Percentiles rank a stretch among this genome's conserved stretches.
phyloP scores from a whole-genome alignment of 2,113 vertebrate species.

The Lophochroa leadbeateri region DNA sequence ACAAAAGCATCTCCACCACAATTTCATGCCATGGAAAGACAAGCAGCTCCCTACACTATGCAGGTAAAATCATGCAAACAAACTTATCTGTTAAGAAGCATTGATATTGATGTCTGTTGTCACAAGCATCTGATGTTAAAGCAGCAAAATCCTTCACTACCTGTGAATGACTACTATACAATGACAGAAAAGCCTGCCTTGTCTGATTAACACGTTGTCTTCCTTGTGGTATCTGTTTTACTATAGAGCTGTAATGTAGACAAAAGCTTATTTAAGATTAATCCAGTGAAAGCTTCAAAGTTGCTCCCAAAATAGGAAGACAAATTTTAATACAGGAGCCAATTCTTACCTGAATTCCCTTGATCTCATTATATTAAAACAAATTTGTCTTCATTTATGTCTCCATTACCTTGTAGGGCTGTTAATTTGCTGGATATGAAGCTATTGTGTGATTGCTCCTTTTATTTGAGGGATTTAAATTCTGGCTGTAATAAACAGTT shows the following conservation, averaged over 20 bases:
- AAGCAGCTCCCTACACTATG: neutral
- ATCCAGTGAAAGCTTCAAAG: neutral
- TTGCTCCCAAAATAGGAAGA: neutral
- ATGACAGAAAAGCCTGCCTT: neutral
- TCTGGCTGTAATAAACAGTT: slow-evolving; percentile 86
- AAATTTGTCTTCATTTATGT: slow-evolving; percentile 77
- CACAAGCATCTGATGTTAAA: neutral
- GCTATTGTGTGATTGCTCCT: slow-evolving; percentile 86
- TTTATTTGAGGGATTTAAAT: slow-evolving; percentile 84
- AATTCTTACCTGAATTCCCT: slow-evolving; percentile 60
- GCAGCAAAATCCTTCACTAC: neutral
- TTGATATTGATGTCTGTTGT: neutral
- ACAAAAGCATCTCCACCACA: neutral
- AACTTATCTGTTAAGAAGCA: neutral
- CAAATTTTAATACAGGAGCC: slow-evolving; percentile 39
- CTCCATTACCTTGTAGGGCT: slow-evolving; percentile 67
- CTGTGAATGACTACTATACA: neutral
- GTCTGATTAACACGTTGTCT: rapidly evolving
- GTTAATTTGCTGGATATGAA: slow-evolving; percentile 82
- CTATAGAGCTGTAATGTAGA: neutral
- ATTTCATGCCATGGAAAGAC: neutral
- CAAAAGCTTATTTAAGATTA: neutral
- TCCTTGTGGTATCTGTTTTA: neutral
- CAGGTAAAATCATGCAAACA: neutral
- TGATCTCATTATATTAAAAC: slow-evolving; percentile 68